These are phyloP conservation scores for Stercorarius parasiticus DNA, from an alignment of 2,113 vertebrate genomes.

Conservation along the genomic window DNA sequence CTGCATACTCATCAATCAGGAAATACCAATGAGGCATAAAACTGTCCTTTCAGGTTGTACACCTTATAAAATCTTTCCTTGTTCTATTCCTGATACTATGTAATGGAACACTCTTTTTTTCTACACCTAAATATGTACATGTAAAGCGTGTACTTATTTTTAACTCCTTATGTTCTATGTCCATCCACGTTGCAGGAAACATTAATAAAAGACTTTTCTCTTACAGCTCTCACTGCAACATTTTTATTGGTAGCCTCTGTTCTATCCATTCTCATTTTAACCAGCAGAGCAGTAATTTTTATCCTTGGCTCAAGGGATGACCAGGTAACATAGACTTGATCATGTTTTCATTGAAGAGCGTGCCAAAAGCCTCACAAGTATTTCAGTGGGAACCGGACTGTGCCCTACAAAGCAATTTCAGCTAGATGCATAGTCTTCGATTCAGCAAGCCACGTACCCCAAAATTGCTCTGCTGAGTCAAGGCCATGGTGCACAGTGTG, in stretches of 20 bases:
- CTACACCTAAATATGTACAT: background rate
- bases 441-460: background rate
- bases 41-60: background rate
- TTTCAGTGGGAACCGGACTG: background rate
- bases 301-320: background rate
- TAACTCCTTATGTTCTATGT: background rate
- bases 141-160: background rate
- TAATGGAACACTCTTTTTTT: background rate
- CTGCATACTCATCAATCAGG: background rate
- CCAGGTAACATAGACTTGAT: background rate
- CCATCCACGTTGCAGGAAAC: background rate
- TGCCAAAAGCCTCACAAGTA: background rate
- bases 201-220: background rate
- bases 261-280: background rate
- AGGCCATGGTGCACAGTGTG: background rate
- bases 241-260: background rate
- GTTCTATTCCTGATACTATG: background rate
- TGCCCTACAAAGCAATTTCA: slow-evolving; percentile 5
- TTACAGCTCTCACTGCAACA: background rate
- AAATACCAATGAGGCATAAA: background rate
- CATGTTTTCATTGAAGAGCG: background rate
- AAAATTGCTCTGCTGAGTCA: slow-evolving; percentile 7
- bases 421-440: background rate
- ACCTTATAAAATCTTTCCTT: background rate
- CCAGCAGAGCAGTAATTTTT: background rate